Conservation (phyloP, 1,140 invertebrate species). For the Drosophila carrolli region DNA sequence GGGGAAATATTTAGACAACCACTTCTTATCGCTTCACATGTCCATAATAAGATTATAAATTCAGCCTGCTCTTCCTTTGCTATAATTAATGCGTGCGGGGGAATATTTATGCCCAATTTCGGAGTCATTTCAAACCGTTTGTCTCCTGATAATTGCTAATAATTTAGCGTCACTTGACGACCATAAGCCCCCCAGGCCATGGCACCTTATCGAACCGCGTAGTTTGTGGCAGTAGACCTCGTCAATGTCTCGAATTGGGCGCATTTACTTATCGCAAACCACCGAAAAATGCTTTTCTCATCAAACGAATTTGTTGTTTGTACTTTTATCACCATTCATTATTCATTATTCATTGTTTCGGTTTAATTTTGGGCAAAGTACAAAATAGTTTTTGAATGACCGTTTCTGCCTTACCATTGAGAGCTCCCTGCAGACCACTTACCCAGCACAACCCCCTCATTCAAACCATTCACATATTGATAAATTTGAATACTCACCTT, state of each 20-base stretch:
- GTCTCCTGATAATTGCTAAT: slow-evolving; percentile 77
- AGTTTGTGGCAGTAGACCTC: slow-evolving; percentile 41
- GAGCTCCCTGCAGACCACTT: background rate
- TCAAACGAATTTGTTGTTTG: slow-evolving; percentile 14
- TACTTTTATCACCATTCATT: slow-evolving; percentile 55
- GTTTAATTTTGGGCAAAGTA: slow-evolving; percentile 38
- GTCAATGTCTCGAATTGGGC: slow-evolving; percentile 61
- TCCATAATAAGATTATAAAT: slow-evolving; percentile 46
- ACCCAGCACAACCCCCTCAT: background rate
- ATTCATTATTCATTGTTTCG: slow-evolving; percentile 60
- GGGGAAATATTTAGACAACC: slow-evolving; percentile 5
- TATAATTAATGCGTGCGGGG: slow-evolving; percentile 29
- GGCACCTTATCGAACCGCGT: slow-evolving; percentile 54
- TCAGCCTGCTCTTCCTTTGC: slow-evolving; percentile 38
- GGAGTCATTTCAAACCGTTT: slow-evolving; percentile 72
- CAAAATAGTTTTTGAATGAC: slow-evolving; percentile 46
- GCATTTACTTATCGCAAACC: slow-evolving; percentile 52
- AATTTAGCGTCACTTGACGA: slow-evolving; percentile 79
- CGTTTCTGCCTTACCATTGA: slow-evolving; percentile 40
- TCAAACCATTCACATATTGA: slow-evolving; percentile 16
- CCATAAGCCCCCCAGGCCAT: slow-evolving; percentile 54
- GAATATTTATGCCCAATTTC: slow-evolving; percentile 74
- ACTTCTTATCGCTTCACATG: slow-evolving; percentile 35
- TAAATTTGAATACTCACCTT: slow-evolving; percentile 36
- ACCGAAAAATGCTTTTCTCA: slow-evolving; percentile 11